Evolutionary conservation across 2,797 vertebrate genomes (phyloP), one percentile per base, ranked within the genome.

Genomic region (Betta splendens): DNA sequence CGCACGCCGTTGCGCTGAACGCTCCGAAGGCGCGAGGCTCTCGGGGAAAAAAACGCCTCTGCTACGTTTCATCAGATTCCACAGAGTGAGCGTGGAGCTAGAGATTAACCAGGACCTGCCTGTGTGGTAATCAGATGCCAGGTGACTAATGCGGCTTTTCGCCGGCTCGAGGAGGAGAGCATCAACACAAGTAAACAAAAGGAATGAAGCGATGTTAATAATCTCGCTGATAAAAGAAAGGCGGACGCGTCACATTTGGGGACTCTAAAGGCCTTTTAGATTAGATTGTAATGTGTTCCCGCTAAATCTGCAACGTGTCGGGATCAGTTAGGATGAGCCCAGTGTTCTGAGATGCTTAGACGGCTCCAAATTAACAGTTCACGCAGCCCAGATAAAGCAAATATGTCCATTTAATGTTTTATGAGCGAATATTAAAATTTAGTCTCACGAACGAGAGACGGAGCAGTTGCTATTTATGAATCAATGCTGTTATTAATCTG

Each of bases 401-500:
- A n/a, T n/a, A n/a, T n/a, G n/a, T n/a, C n/a, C n/a, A n/a, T n/a
- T n/a, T n/a, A n/a, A n/a, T n/a, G n/a, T n/a, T n/a, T n/a, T n/a
- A n/a, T n/a, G n/a, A n/a, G n/a, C n/a, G n/a, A n/a, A n/a, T n/a
- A n/a, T n/a, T n/a, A n/a, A n/a, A n/a, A n/a, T n/a, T n/a, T 39
- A 55, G 38, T 22, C 16, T 55, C 42, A 47, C 26, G 38, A 25
- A 71, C 45, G 48, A 51, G 20, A 63, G 48, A 40, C 50, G 47
- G n/a, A 54, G 64, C 17, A 25, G 8, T 25, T 7, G 3, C 25
- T 26, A 17, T 29, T 53, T 46, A 44, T 39, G 40, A 63, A 58
- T 70, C 40, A 54, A 47, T 63, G 37, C 35, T 17, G 39, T 42
- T 25, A 72, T 50, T 50, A 51, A 31, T 62, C 54, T 57, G 39